Evolutionary conservation across 2,113 vertebrate genomes (phyloP), one percentile per base, ranked within the genome.

Genomic region (Corythoichthys intestinalis): DNA sequence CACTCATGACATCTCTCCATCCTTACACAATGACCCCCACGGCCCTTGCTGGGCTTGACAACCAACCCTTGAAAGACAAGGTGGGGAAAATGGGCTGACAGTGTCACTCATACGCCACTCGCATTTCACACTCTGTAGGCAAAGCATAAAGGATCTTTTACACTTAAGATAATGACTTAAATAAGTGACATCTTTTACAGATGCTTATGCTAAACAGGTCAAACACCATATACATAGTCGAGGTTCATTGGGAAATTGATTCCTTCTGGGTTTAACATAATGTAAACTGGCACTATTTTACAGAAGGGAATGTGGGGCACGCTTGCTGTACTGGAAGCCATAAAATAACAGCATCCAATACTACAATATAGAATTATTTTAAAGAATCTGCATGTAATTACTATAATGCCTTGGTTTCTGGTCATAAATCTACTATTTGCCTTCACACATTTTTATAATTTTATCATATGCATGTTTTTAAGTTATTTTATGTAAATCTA

Each of bases 51-150:
- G 6, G 78, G 63, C 85, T 86, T 81, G 83, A 82, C 76, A 65
- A 68, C 80, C 78, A 71, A 76, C 79, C 76, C 79, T 77, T 72
- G 79, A 85, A 70, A 82, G 83, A 88, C 87, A 88, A 83, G 86
- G 86, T 87, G 85, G 78, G 82, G 84, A 90, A 87, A 88, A 84
- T 57, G 28, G 85, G 69, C 83, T 79, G 89, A 87, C 87, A 83
- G 71, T 82, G 87, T 88, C 87, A 85, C 73, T 89, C 60, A 59
- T 76, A 77, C 78, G 87, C 85, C 86, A 85, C 76, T 79, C 76
- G 70, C 81, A 87, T 91, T 91, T 91, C 89, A 91, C 81, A 80
- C 83, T 83, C 80, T 76, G 73, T 72, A 66, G 62, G 75, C 38
- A 59, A 70, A 63, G 34, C 35, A 66, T 73, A 75, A 88, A 74